Conservation (phyloP, 2,113 vertebrate genomes). For the Zosterops pallidus region DNA sequence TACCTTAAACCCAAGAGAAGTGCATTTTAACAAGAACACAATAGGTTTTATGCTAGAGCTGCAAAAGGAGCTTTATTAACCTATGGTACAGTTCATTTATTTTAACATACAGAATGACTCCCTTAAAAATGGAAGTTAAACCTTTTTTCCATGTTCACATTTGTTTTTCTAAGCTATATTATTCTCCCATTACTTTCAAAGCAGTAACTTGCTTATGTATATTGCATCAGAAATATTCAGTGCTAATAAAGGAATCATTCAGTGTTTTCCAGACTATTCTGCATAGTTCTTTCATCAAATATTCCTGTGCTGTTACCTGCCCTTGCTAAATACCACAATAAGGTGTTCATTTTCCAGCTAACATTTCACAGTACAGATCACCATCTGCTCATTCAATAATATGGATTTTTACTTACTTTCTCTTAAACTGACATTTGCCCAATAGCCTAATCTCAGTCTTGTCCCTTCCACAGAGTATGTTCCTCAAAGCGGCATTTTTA, state of each 20-base stretch:
- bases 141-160: accelerated
- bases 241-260: neutral
- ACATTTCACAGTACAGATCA: neutral
- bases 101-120: neutral
- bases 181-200: neutral
- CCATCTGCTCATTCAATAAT: neutral
- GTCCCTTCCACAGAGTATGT: neutral
- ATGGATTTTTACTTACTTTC: neutral
- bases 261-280: neutral
- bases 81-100: neutral
- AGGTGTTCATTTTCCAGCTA: neutral
- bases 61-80: neutral
- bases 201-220: neutral
- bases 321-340: neutral
- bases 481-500: neutral
- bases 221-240: neutral
- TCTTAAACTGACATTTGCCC: neutral
- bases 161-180: neutral
- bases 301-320: neutral
- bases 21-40: neutral
- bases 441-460: neutral
- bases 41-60: neutral
- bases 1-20: neutral
- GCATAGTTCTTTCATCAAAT: neutral
- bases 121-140: neutral